Conservation (phyloP, 2,113 vertebrate genomes). For the Chaetodon trifascialis region DNA sequence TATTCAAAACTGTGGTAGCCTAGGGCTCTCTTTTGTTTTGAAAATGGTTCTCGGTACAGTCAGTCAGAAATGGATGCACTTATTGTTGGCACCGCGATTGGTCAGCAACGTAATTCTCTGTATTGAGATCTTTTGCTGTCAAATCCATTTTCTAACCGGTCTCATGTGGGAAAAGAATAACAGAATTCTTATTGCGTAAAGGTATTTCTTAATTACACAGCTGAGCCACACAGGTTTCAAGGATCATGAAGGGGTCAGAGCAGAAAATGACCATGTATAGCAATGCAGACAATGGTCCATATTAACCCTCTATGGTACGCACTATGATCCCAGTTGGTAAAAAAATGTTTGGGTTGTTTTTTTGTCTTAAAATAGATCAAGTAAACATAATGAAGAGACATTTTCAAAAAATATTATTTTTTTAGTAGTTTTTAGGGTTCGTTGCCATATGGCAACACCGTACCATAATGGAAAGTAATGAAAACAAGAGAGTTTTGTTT, state of each 20-base stretch:
- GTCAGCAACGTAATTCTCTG: not conserved
- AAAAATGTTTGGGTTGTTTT: no score
- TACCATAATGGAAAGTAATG: no score
- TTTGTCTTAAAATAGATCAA: no score
- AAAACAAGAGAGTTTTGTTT: no score
- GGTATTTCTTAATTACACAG: not conserved
- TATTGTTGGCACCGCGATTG: conserved; percentile 1
- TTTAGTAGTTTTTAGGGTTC: no score
- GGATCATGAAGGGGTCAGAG: not conserved
- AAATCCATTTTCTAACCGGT: not conserved
- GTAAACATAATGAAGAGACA: no score
- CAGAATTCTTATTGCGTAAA: not conserved
- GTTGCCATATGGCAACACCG: no score
- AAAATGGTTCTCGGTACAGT: conserved; percentile 4
- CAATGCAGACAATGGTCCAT: not conserved
- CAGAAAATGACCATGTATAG: not conserved
- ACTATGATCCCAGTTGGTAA: no score
- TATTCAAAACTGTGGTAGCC: not conserved
- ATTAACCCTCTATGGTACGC: no score
- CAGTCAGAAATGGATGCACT: conserved; percentile 15
- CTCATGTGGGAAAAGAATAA: not conserved
- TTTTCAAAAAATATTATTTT: no score
- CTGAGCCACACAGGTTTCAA: not conserved
- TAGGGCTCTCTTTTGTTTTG: not conserved
- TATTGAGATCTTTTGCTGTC: not conserved